Base-by-base conservation (phyloP, 2,888 invertebrate genomes). In the Ceratothoa steindachneri region DNA sequence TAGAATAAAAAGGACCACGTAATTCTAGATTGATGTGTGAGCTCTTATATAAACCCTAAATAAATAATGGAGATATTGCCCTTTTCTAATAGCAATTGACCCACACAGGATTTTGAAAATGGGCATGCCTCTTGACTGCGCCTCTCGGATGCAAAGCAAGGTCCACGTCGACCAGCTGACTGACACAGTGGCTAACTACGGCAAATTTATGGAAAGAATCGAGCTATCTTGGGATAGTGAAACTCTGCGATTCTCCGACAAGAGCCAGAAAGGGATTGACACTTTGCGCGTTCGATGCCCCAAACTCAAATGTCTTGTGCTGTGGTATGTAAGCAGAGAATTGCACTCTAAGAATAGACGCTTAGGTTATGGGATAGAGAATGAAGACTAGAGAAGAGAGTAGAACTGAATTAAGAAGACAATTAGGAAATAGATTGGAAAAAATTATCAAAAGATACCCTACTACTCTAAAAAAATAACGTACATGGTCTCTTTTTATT, bases 161-260 rank as follows among this genome's bases (percentile, higher is more conserved):
- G 95, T 99, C 81, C 92, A 95, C 84, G 97, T 98, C 69, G 99
- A 99, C 86, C 98, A 95, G 87, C 86, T 99, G 80, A 95, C 99
- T 90, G 98, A 99, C 83, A 93, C 93, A 67, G 95, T 99, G 80
- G 96, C 98, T 0, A 93, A 93, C 82, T 93, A 92, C 84, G 97
- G 97, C 82, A 89, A 90, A 0, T 89, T 90, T 81, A 84, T 99
- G 82, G 95, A 97, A 84, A 88, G 99, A 0, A 85, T 99, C 72
- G 99, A 99, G 84, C 87, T 99, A 29, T 90, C 93, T 81, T 99
- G 99, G 99, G 99, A 99, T 85, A 97, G 98, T 0, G 97, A 97
- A 82, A 98, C 98, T 83, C 88, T 99, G 51, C 89, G 99, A 70
- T 99, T 97, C 86, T 98, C 97, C 52, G 99, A 99, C 85, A 99